A percentile compares a stretch with the other conserved stretches of the same genome.
phyloP scores from a whole-genome alignment of 2,888 invertebrate species.

The Nasonovia ribisnigri region DNA sequence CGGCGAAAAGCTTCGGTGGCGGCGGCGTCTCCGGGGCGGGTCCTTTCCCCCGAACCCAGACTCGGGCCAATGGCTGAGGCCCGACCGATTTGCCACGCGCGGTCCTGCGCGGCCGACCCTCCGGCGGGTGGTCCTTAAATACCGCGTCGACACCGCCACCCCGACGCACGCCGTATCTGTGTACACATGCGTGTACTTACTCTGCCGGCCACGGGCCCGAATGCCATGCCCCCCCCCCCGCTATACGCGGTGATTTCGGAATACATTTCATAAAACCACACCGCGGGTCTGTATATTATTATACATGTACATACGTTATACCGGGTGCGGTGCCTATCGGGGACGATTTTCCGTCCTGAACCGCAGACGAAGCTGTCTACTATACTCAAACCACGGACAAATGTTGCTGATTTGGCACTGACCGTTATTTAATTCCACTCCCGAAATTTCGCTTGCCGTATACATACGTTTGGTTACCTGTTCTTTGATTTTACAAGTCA shows the following conservation, averaged over 20 bases:
- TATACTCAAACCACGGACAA: background rate
- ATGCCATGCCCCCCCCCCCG: background rate
- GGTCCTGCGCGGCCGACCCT: constrained; percentile 41
- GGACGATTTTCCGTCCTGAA: background rate
- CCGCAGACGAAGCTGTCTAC: background rate
- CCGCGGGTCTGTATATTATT: background rate
- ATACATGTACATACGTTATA: background rate
- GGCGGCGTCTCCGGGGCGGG: constrained; percentile 8
- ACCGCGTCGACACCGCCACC: constrained; percentile 8
- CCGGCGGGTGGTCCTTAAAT: constrained; percentile 62
- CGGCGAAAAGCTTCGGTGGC: constrained; percentile 23
- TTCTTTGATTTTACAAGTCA: background rate
- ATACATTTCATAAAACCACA: constrained; percentile 45
- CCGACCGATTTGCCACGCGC: constrained; percentile 40
- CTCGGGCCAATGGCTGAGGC: constrained; percentile 44
- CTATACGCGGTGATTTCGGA: constrained; percentile 22
- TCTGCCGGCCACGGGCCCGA: background rate
- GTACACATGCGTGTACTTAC: background rate
- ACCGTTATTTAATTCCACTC: background rate
- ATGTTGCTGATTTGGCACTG: background rate
- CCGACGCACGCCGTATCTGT: background rate
- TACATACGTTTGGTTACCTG: background rate
- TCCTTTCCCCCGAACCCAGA: background rate
- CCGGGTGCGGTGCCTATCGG: too few species aligned
- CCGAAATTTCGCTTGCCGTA: background rate